Conservation (phyloP, 2,888 invertebrate species). For the Rhimphoctona megacephalus region DNA sequence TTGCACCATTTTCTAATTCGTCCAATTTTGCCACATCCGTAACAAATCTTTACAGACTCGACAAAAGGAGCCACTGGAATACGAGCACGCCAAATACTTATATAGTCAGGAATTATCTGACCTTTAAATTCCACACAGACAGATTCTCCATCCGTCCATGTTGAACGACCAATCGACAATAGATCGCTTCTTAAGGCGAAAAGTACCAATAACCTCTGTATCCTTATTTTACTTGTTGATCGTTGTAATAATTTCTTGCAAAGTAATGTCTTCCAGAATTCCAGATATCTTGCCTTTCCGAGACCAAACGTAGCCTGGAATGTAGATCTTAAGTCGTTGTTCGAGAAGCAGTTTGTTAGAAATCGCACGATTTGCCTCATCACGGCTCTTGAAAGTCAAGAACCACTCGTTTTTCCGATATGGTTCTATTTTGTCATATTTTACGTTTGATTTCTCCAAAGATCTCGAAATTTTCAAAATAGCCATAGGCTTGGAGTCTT, state of each 20-base stretch:
- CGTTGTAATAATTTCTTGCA: conserved; percentile 13
- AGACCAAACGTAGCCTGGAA: conserved; percentile 22
- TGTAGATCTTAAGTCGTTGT: conserved; percentile 4
- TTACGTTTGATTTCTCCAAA: conserved; percentile 23
- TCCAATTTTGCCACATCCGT: conserved; percentile 20
- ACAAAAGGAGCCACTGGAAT: conserved; percentile 4
- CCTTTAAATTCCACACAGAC: conserved; percentile 35
- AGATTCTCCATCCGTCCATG: conserved; percentile 13
- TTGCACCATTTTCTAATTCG: neutral
- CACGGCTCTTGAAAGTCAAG: conserved; percentile 17
- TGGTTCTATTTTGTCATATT: conserved; percentile 26
- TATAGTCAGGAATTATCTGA: neutral
- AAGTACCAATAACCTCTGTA: neutral
- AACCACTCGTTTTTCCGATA: conserved; percentile 32
- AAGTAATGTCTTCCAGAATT: conserved; percentile 4
- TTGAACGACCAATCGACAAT: neutral
- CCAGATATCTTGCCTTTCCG: conserved; percentile 28
- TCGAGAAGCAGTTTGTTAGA: neutral
- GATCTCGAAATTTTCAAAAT: conserved; percentile 27
- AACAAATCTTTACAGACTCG: conserved; percentile 23
- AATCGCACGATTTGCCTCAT: conserved; percentile 18
- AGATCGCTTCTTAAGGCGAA: neutral
- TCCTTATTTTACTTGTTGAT: conserved; percentile 20
- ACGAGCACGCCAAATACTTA: conserved; percentile 30
- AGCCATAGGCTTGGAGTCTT: neutral